Percentiles rank a stretch among this genome's conserved stretches.
Conservation (phyloP, 2,113 vertebrate species). For the Cryptotis parvus region DNA sequence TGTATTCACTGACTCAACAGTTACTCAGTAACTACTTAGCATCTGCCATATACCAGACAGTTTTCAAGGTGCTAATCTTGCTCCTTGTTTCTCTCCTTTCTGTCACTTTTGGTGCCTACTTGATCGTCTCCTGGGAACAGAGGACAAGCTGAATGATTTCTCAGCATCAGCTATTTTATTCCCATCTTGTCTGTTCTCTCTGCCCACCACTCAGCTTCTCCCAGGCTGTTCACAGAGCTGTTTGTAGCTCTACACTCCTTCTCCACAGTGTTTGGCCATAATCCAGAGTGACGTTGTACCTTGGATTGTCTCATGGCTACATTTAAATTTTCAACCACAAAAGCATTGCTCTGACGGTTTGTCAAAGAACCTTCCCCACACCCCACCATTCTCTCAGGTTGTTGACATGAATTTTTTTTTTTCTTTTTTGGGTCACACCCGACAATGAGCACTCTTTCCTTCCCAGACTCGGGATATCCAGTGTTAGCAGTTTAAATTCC, state of each 20-base stretch:
- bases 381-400: neutral
- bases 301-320: neutral
- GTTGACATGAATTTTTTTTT: neutral
- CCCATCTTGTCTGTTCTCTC: neutral
- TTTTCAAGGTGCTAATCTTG: conserved; percentile 6
- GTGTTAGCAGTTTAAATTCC: neutral
- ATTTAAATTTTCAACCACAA: neutral
- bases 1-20: neutral
- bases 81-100: conserved; percentile 5
- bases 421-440: too few species aligned
- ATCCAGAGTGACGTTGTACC: neutral
- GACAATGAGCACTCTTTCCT: too few species aligned
- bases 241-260: neutral
- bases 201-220: neutral
- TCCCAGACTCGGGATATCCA: neutral
- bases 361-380: neutral
- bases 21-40: neutral
- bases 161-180: neutral
- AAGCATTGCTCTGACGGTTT: neutral
- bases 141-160: neutral
- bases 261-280: conserved; percentile 2
- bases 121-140: neutral
- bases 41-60: neutral
- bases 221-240: neutral
- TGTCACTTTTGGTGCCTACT: neutral